Base-by-base conservation (phyloP, 2,113 vertebrate genomes). In the Tympanuchus pallidicinctus region DNA sequence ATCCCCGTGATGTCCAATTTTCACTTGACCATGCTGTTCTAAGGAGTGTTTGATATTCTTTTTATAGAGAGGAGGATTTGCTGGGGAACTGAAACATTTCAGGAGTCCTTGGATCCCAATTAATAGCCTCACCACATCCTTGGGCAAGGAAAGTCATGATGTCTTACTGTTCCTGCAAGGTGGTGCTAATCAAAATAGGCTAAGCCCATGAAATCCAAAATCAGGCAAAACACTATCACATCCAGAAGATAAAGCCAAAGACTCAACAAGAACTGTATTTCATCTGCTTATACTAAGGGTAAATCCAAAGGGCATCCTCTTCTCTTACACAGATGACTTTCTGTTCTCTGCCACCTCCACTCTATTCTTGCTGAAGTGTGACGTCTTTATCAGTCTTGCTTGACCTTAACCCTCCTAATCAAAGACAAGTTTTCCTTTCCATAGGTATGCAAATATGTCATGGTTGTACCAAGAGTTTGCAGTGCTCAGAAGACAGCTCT, bases 111-210 rank as follows among this genome's bases (percentile, higher is more conserved):
- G 4, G 22, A 8, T 5, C 19, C 20, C 8, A 48, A 47, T 88
- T 57, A 65, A 19, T 12, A 65, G 20, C 13, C 4, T 66, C 15
- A 54, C 3, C 6, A 59, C 8, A 36, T 66, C 30, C 36, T 57
- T 61, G 20, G 11, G 20, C 1, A 1, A 47, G 12, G 6, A 80
- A 48, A 3, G 11, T 22, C 2, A 0, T 67, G 8, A 5, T 74
- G 15, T 71, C 18, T 81, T 77, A 15, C n/a, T 73, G 11, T 59
- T 86, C 13, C 8, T 45, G 73, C 61, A 67, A 59, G 15, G 3
- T 21, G 15, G 3, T 21, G 17, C 15, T 64, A 56, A 52, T 38
- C 17, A 43, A 80, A 86, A 18, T 30, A 74, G 20, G 7, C 5
- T 63, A 74, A 43, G 40, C 22, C n/a, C 22, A 54, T 43, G 47